phyloP scores from a whole-genome alignment of 2,888 invertebrate species.

The Nematopogon swammerdamellus region DNA sequence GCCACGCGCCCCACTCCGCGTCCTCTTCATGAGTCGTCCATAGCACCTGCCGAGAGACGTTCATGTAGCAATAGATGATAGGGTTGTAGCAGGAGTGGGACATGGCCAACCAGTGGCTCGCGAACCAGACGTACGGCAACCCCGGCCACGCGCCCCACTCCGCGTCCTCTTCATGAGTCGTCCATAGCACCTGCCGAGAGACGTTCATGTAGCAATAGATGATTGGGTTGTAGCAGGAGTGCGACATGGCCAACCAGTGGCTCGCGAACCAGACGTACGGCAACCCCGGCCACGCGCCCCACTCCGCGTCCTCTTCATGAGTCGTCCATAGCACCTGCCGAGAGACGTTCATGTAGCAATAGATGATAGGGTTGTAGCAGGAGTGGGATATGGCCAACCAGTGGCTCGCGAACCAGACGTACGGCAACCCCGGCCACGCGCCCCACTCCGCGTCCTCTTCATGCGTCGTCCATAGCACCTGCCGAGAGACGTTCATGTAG shows the following conservation, averaged over 20 bases:
- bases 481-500: slow-evolving; percentile 67
- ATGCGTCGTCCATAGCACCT: slow-evolving; percentile 60
- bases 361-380: slow-evolving; percentile 86
- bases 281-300: slow-evolving; percentile 62
- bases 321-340: slow-evolving; percentile 58
- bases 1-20: slow-evolving; percentile 57
- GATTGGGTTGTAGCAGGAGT: slow-evolving; percentile 84
- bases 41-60: slow-evolving; percentile 57
- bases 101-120: slow-evolving; percentile 83
- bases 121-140: slow-evolving; percentile 73
- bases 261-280: slow-evolving; percentile 74
- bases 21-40: slow-evolving; percentile 50
- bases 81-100: slow-evolving; percentile 88
- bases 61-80: slow-evolving; percentile 86
- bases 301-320: slow-evolving; percentile 44
- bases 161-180: slow-evolving; percentile 47
- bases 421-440: slow-evolving; percentile 64
- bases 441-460: slow-evolving; percentile 49
- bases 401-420: slow-evolving; percentile 75
- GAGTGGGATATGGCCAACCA: slow-evolving; percentile 88
- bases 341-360: slow-evolving; percentile 76
- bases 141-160: slow-evolving; percentile 60
- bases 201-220: slow-evolving; percentile 86
- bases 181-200: slow-evolving; percentile 54
- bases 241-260: slow-evolving; percentile 87